phyloP scores from a whole-genome alignment of 1,140 invertebrate genomes.

The Bombus picipes region DNA sequence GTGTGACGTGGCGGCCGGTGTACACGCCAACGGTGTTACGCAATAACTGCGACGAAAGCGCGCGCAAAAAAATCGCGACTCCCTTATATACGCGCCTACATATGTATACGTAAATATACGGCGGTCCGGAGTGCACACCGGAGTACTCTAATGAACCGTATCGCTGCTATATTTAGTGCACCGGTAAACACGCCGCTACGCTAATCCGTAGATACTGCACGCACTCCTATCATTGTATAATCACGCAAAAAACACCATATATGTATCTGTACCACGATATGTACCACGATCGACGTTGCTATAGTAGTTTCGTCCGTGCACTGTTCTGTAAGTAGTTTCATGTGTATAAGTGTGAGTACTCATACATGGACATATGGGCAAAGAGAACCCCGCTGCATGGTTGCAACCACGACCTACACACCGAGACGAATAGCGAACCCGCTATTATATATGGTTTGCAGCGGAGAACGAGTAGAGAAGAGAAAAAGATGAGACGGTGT shows the following conservation, averaged over 20 bases:
- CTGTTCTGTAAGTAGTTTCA: background rate
- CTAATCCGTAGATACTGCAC: slow-evolving; percentile 1
- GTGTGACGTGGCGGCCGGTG: slow-evolving; percentile 19
- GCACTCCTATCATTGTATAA: slow-evolving; percentile 12
- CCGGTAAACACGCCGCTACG: slow-evolving; percentile 14
- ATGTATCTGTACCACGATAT: background rate
- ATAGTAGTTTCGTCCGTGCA: background rate
- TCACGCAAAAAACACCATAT: background rate
- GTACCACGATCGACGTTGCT: background rate
- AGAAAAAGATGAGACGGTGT: background rate
- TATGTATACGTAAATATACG: background rate
- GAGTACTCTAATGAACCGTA: slow-evolving; percentile 38
- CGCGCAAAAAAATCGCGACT: slow-evolving; percentile 4
- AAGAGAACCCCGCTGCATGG: background rate
- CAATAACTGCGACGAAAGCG: slow-evolving; percentile 40
- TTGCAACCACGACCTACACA: slow-evolving; percentile 29
- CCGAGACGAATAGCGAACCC: slow-evolving; percentile 23
- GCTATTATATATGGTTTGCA: slow-evolving; percentile 20
- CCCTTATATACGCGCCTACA: background rate
- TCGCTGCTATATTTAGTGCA: slow-evolving; percentile 37
- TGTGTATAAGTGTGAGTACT: background rate
- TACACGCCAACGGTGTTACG: slow-evolving; percentile 22
- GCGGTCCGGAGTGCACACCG: background rate
- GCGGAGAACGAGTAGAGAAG: background rate
- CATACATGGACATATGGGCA: too few species aligned